Evolutionary conservation across 2,888 invertebrate genomes (phyloP), one percentile per base, ranked within the genome.

Genomic region (Erebia epiphron): DNA sequence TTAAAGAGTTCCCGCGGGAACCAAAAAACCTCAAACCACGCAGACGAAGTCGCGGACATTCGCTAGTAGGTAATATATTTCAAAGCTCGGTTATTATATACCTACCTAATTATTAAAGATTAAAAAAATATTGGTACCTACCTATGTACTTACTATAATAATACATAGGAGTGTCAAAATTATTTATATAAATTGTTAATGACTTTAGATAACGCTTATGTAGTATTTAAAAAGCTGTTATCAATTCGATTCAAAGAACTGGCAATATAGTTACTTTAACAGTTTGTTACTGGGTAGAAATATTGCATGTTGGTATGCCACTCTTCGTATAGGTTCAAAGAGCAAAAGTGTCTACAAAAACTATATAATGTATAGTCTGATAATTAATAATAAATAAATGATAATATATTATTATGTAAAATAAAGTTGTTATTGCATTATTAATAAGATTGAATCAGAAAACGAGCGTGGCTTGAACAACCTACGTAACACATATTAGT

Each of bases 341-440:
- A 41, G 35, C 41, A 60, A 2, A 41, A 41, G n/a, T 58, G 58
- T 26, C 58, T 60, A 14, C 13, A 18, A 41, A 41, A n/a, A 16
- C 5, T 7, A 41, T 16, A 41, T n/a, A 41, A 41, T 60, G 41
- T 41, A 60, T 60, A 35, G n/a, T 10, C n/a, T 13, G 58, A 58
- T 58, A 58, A 41, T 41, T 41, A 14, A 60, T 13, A 41, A 58
- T 58, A 58, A 41, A n/a, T 35, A 14, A 60, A n/a, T 41, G 41
- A 60, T 57, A 18, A 8, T 52, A 16, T n/a, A 52, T 50, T n/a
- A 52, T 50, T 13, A 50, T 50, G 49, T 50, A n/a, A 50, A 50
- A 10, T 21, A 56, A 56, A 21, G 56, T 56, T 56, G 56, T 56
- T 11, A 56, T 56, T 56, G 57, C 57, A 18, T 57, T 35, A 57